Evolutionary conservation across 92 coral and sea anemone species (phyloP), one percentile per base, ranked within the genome.

Genomic region (Epizoanthus scotinus): DNA sequence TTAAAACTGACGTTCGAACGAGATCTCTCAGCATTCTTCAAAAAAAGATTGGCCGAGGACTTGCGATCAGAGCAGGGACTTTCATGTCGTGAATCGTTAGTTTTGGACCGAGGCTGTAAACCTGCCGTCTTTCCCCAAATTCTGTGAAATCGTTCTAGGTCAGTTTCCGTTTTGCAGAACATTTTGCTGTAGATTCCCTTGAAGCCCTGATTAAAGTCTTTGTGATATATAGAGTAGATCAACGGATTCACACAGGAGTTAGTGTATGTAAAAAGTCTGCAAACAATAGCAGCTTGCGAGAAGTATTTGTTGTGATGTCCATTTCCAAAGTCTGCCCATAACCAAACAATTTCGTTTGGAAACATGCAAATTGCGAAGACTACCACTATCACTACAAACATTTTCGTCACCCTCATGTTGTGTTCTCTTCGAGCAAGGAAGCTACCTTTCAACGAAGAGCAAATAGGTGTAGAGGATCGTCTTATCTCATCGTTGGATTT

Each of bases 311-410:
- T 86, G 3, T 85, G 26, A 5, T 70, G 66, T 5, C 71, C 86
- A 36, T 83, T 78, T 0, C 89, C 89, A 68, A 91, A 92, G 36
- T 90, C 97, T 56, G 87, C 81, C 90, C 94, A 90, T 8, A 94
- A 29, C 98, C 97, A 92, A 26, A 91, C 70, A 5, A 90, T 93
- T 78, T 92, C 94, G 58, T 94, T 94, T 0, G 98, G 98, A 47
- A 92, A 86, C 91, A 89, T 94, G 10, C 91, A 92, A 6, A 87
- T 42, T 27, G 97, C 94, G 58, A 94, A 94, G n/a, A 94, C 97
- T 8, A 90, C 86, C 0, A 94, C 98, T 2, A 94, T 85, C 10
- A 89, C 98, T 20, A 89, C 88, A 34, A 94, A 94, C 98, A 94
- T 94, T 82, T 94, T 94, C 7, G 97, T 91, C 0, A 94, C 97